A percentile compares a stretch with the other conserved stretches of the same genome.
phyloP scores from a whole-genome alignment of 2,113 vertebrate genomes.

The Centropus unirufus region DNA sequence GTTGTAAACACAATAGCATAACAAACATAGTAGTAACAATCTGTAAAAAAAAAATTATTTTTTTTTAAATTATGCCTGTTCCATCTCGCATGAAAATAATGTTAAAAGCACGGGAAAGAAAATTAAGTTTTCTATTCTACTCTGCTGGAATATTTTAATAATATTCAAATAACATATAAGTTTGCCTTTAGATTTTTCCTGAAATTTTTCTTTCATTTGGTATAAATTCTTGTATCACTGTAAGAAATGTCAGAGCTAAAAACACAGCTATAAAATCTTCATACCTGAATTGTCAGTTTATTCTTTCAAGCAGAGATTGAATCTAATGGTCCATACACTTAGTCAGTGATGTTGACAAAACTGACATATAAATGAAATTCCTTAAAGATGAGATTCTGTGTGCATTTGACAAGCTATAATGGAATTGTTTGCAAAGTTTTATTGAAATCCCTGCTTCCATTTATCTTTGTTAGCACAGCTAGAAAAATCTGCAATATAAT shows the following conservation, averaged over 20 bases:
- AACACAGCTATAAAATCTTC: constrained; percentile 52
- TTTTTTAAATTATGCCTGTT: neutral
- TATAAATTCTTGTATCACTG: neutral
- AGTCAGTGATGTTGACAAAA: constrained; percentile 64
- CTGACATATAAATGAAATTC: constrained; percentile 73
- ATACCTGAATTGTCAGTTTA: constrained; percentile 35
- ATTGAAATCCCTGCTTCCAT: constrained; percentile 75
- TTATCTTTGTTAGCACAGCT: constrained; percentile 79
- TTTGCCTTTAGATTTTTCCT: neutral
- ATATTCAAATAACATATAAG: neutral
- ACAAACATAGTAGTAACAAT: neutral
- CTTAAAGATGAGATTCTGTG: constrained; percentile 51
- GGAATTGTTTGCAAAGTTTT: constrained; percentile 80
- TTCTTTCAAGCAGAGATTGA: constrained; percentile 44
- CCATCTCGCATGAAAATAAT: neutral
- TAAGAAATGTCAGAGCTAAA: constrained; percentile 36
- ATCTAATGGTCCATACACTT: constrained; percentile 19
- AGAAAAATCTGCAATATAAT: constrained; percentile 64
- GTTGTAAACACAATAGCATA: neutral
- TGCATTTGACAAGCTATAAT: constrained; percentile 75
- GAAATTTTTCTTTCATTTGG: neutral
- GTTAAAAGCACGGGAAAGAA: neutral
- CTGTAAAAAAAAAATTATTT: neutral
- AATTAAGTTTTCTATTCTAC: neutral
- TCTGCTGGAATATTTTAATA: neutral